Base-by-base conservation (phyloP, 2,888 invertebrate species). In the Pimpla rufipes region DNA sequence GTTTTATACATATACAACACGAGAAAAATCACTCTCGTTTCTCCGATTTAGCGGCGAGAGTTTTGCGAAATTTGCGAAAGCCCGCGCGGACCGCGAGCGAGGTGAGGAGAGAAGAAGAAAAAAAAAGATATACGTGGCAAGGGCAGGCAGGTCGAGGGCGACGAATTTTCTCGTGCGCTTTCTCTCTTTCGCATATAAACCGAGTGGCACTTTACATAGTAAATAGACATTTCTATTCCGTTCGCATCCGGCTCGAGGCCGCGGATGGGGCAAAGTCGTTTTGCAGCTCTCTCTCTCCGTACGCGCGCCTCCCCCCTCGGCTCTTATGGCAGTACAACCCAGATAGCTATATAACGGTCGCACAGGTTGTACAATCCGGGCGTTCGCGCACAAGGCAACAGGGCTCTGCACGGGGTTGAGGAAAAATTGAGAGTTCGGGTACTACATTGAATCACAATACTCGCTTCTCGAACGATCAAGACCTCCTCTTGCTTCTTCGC, bases 141-240 rank as follows among this genome's bases (percentile, higher is more conserved):
- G 45, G 73, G 73, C 59, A 59, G 62, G 62, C 74, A 37, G 47
- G 57, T 21, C 18, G 40, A 62, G 50, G 71, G 66, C 35, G 68
- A 71, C 47, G 79, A 82, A 79, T 50, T 35, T 59, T 73, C 78
- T 82, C 77, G 62, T 74, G 52, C 62, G 47, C 45, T 76, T 64
- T 47, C 71, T 76, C 75, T 62, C 76, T 67, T 73, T 73, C 79
- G 50, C 67, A 76, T 79, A 83, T 87, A 88, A 88, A 87, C 84
- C 81, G 81, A 81, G 79, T 81, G 80, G 55, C 73, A 81, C 80
- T 88, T 87, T 86, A 85, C 86, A 85, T 85, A 83, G 88, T 82
- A 88, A 88, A 86, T 84, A 85, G 83, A 85, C 76, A 85, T 86
- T 88, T 87, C 81, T 84, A 88, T 86, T 87, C 85, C 71, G 73